phyloP scores from a whole-genome alignment of 2,113 vertebrate genomes.

The Dromas ardeola region DNA sequence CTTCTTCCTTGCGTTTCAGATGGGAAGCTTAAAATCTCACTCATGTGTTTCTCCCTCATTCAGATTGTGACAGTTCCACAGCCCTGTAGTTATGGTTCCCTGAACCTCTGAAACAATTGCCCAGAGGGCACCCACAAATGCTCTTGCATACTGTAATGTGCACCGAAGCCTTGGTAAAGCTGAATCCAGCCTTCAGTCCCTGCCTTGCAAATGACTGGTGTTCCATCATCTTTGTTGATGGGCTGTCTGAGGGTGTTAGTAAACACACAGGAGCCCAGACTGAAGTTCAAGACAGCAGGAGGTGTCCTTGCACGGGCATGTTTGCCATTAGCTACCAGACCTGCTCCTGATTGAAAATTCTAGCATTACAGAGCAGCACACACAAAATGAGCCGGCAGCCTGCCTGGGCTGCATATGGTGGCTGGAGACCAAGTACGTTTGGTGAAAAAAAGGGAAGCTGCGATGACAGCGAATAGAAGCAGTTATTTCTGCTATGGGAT shows the following conservation, averaged over 20 bases:
- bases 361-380: neutral
- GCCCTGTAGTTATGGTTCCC: neutral
- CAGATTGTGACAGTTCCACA: neutral
- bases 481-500: neutral
- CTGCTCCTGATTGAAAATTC: neutral
- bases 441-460: neutral
- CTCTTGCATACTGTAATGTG: neutral
- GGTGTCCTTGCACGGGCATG: neutral
- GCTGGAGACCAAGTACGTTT: neutral
- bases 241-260: constrained; percentile 7
- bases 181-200: neutral
- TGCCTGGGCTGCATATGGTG: neutral
- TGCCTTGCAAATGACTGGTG: neutral
- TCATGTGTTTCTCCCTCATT: neutral
- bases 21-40: constrained; percentile 18
- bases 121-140: neutral
- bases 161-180: neutral
- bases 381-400: neutral
- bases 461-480: neutral
- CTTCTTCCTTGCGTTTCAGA: neutral
- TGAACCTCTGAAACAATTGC: constrained; percentile 26
- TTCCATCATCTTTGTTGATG: constrained; percentile 47
- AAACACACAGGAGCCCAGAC: neutral
- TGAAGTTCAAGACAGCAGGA: neutral
- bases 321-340: neutral